Conservation (phyloP, 2,888 invertebrate genomes). For the Acrocyrtus sp. region DNA sequence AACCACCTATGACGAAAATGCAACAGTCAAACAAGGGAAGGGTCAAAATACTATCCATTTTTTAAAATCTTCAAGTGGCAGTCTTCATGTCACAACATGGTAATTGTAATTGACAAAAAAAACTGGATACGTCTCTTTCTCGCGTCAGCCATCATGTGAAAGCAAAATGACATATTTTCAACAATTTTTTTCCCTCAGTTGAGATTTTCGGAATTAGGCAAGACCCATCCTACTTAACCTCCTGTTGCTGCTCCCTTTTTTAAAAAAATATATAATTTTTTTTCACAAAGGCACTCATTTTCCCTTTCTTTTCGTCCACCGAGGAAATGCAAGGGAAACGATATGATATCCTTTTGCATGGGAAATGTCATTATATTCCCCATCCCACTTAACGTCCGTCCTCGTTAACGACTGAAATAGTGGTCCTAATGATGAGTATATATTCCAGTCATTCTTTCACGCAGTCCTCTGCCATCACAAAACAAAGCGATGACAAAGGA, state of each 20-base stretch:
- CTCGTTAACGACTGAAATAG: neutral
- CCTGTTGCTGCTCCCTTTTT: slow-evolving; percentile 4
- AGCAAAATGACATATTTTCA: slow-evolving; percentile 28
- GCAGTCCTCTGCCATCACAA: slow-evolving; percentile 16
- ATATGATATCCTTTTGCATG: slow-evolving; percentile 6
- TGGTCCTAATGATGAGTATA: slow-evolving; percentile 31
- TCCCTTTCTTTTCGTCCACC: too few relatives aligned
- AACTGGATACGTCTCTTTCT: neutral
- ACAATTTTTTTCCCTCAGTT: slow-evolving; percentile 14
- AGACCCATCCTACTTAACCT: neutral
- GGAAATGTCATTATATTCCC: slow-evolving; percentile 21
- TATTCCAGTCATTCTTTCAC: slow-evolving; percentile 45
- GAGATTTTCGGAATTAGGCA: slow-evolving; percentile 4
- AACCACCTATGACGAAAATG: slow-evolving; percentile 41
- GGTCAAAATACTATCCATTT: slow-evolving; percentile 7
- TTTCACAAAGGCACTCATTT: too few relatives aligned
- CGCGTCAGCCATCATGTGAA: neutral
- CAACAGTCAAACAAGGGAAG: slow-evolving; percentile 31
- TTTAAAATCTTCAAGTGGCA: neutral
- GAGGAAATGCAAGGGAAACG: slow-evolving; percentile 24
- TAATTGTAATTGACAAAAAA: slow-evolving; percentile 30
- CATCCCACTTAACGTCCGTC: neutral
- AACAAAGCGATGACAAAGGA: slow-evolving; percentile 1
- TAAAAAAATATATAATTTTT: too few relatives aligned
- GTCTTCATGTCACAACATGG: slow-evolving; percentile 32